A percentile compares a stretch with the other conserved stretches of the same genome.
Conservation (phyloP, 2,797 vertebrate genomes). For the Typhlichthys subterraneus region DNA sequence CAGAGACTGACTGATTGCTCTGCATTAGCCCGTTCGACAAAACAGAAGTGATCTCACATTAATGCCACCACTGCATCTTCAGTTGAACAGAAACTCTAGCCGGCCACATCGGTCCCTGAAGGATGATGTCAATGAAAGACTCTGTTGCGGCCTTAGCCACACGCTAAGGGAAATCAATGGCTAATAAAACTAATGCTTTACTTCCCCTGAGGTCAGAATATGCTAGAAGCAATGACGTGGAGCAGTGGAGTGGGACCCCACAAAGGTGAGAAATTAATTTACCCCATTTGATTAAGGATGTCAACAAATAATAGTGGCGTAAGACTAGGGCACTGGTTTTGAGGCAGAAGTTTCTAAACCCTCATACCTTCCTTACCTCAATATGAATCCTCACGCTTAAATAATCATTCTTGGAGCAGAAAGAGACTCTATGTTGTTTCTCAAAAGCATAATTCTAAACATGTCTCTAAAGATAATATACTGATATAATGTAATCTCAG, state of each 20-base stretch:
- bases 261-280: conserved; percentile 10
- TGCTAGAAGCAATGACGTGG: conserved; percentile 8
- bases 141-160: conserved; percentile 56
- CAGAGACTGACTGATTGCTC: conserved; percentile 56
- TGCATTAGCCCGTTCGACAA: conserved; percentile 45
- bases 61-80: conserved; percentile 38
- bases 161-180: conserved; percentile 65
- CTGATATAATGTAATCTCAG: too few relatives aligned
- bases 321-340: neutral
- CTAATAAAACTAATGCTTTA: conserved; percentile 64
- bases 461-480: too few relatives aligned
- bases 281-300: conserved; percentile 11
- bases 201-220: conserved; percentile 19
- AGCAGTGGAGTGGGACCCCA: conserved; percentile 11
- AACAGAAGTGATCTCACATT: conserved; percentile 40
- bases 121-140: conserved; percentile 65
- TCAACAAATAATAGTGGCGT: neutral
- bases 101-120: conserved; percentile 38
- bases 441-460: too few relatives aligned
- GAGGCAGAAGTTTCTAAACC: too few relatives aligned
- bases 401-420: too few relatives aligned
- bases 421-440: too few relatives aligned
- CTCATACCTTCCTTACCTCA: too few relatives aligned
- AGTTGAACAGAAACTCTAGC: conserved; percentile 43
- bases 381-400: too few relatives aligned